Percentiles rank a stretch among this genome's conserved stretches.
phyloP scores from a whole-genome alignment of 2,888 invertebrate genomes.

The Macrosoma leucophasiata region DNA sequence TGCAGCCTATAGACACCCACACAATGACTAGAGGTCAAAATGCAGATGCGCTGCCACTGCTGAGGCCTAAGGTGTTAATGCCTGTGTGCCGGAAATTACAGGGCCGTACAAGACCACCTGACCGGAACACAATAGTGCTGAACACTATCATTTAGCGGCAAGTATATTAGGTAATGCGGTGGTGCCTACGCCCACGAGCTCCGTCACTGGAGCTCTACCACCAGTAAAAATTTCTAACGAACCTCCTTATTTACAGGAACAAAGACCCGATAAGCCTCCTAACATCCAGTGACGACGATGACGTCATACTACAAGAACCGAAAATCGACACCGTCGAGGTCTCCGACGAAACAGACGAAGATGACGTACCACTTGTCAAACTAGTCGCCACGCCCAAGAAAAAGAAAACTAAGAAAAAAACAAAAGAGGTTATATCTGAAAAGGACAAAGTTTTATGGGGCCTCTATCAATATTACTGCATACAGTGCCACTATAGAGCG shows the following conservation, averaged over 20 bases:
- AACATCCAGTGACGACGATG: conserved; percentile 62
- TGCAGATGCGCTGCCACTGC: no score
- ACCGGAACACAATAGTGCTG: no score
- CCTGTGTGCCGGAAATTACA: no score
- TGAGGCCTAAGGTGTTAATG: no score
- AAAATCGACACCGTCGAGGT: conserved; percentile 59
- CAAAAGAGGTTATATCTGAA: conserved; percentile 13
- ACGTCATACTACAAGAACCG: conserved; percentile 59
- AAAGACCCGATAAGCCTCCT: conserved; percentile 53
- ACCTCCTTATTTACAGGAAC: conserved; percentile 31
- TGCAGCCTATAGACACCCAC: no score
- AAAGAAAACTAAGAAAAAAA: conserved; percentile 14
- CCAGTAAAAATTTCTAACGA: no score
- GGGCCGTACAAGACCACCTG: no score
- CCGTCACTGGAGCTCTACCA: no score
- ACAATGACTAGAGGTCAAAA: no score
- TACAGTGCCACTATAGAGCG: conserved; percentile 36
- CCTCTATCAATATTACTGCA: conserved; percentile 39
- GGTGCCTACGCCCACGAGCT: no score
- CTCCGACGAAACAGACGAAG: conserved; percentile 58
- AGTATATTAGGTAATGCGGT: no score
- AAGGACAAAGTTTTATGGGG: conserved; percentile 25
- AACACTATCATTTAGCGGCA: no score
- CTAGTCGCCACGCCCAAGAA: conserved; percentile 31
- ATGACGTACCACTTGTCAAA: conserved; percentile 48